phyloP scores from a whole-genome alignment of 2,888 invertebrate genomes.

The Pseudoips prasinana region DNA sequence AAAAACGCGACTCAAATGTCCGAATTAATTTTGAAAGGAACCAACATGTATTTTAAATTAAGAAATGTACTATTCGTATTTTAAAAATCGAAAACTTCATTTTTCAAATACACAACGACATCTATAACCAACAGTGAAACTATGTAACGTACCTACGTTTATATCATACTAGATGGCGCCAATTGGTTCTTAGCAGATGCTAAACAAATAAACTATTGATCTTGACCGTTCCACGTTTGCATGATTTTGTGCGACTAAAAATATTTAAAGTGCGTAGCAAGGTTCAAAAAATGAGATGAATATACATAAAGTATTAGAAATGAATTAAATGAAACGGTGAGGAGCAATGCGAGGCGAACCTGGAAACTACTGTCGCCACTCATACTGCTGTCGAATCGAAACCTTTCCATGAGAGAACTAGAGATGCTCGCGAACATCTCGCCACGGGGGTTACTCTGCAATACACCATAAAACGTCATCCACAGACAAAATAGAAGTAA shows the following conservation, averaged over 20 bases:
- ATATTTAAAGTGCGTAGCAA: slow-evolving; percentile 25
- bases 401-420: slow-evolving; percentile 90
- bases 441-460: slow-evolving; percentile 88
- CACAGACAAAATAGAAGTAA: slow-evolving; percentile 31
- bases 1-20: no score
- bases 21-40: no score
- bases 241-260: slow-evolving; percentile 8
- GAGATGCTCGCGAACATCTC: slow-evolving; percentile 93
- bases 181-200: no score
- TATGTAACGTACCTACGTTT: background rate
- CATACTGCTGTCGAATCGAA: slow-evolving; percentile 89
- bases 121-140: slow-evolving; percentile 11
- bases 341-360: slow-evolving; percentile 81
- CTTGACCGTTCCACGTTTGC: no score
- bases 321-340: slow-evolving; percentile 54
- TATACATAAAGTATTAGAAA: slow-evolving; percentile 16
- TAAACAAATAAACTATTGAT: no score
- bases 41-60: no score
- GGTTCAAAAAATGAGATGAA: slow-evolving; percentile 26
- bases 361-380: slow-evolving; percentile 89
- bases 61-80: no score
- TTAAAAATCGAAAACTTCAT: no score
- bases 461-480: slow-evolving; percentile 59
- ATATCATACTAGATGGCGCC: slow-evolving; percentile 41
- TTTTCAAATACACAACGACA: slow-evolving; percentile 34